Conservation (phyloP, 2,888 invertebrate genomes). For the Masnerella sp. region DNA sequence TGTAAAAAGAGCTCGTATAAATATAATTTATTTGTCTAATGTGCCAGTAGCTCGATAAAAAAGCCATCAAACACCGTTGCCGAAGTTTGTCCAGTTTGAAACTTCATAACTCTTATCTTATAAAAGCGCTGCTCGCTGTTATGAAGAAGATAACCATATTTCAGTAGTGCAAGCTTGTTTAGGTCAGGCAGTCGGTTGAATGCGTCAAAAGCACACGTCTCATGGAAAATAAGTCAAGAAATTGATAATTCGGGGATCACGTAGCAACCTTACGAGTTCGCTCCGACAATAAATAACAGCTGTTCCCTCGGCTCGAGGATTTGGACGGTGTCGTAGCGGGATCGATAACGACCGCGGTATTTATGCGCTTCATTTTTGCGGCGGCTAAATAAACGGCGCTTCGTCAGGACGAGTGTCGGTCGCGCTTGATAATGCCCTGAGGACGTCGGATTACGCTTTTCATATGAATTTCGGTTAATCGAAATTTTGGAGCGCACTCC, state of each 20-base stretch:
- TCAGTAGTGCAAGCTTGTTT: constrained; percentile 39
- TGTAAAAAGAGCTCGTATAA: too few relatives aligned
- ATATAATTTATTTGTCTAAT: constrained; percentile 13
- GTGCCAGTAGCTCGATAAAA: constrained; percentile 3
- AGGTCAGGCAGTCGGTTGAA: constrained; percentile 26
- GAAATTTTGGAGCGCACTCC: constrained; percentile 60
- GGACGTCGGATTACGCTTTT: constrained; percentile 58
- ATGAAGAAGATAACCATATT: constrained; percentile 9
- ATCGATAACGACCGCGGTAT: constrained; percentile 25
- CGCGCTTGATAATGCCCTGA: constrained; percentile 21
- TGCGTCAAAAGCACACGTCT: constrained; percentile 14
- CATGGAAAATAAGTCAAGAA: constrained; percentile 30
- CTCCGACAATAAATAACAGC: constrained; percentile 58
- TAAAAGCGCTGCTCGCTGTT: constrained; percentile 17
- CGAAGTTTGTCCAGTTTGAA: constrained; percentile 19
- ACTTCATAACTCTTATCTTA: constrained; percentile 21
- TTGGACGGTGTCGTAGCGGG: background rate
- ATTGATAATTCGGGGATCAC: constrained; percentile 34
- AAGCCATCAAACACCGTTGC: constrained; percentile 14
- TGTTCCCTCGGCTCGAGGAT: constrained; percentile 29
- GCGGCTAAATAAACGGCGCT: too few relatives aligned
- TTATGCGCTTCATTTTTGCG: too few relatives aligned
- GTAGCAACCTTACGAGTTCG: constrained; percentile 16
- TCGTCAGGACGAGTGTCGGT: constrained; percentile 13
- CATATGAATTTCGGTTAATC: constrained; percentile 64